phyloP scores from a whole-genome alignment of 2,797 vertebrate species.

The Eleutherodactylus coqui region DNA sequence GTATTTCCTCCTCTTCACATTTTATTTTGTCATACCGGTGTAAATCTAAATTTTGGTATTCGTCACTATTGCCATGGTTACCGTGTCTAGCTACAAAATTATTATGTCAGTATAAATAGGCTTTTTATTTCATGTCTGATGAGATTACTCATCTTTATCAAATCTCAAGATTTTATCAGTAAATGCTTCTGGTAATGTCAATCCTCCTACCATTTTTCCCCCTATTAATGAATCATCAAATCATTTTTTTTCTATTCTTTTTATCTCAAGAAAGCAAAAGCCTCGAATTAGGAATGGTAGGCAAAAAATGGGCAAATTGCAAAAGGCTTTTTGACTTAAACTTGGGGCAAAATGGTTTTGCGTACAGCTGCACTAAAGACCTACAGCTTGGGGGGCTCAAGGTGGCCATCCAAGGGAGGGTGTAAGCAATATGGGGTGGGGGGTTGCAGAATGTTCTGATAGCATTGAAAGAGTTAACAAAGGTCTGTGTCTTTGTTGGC shows the following conservation, averaged over 20 bases:
- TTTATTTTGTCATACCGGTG: slow-evolving; percentile 58
- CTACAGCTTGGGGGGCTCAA: background rate
- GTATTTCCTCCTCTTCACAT: slow-evolving; percentile 54
- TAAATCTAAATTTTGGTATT: slow-evolving; percentile 57
- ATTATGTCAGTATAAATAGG: slow-evolving; percentile 62
- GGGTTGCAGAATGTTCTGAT: slow-evolving; percentile 39
- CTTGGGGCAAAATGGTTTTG: background rate
- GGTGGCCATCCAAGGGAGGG: background rate
- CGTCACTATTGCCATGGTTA: slow-evolving; percentile 64
- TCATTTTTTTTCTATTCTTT: slow-evolving; percentile 27
- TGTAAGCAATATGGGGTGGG: slow-evolving; percentile 11
- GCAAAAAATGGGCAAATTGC: slow-evolving; percentile 38
- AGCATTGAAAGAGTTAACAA: slow-evolving; percentile 65
- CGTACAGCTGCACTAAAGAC: background rate
- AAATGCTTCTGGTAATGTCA: slow-evolving; percentile 58
- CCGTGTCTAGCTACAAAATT: slow-evolving; percentile 62
- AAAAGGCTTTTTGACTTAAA: slow-evolving; percentile 25
- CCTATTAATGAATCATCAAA: slow-evolving; percentile 57
- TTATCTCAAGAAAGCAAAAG: slow-evolving; percentile 40
- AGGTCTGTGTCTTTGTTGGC: slow-evolving; percentile 66
- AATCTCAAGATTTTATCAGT: slow-evolving; percentile 61
- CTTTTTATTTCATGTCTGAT: slow-evolving; percentile 57
- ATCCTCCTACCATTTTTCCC: slow-evolving; percentile 47
- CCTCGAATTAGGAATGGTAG: slow-evolving; percentile 43
- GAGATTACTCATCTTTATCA: slow-evolving; percentile 63